Conservation (phyloP, 1,140 invertebrate species). For the Danaus plexippus region DNA sequence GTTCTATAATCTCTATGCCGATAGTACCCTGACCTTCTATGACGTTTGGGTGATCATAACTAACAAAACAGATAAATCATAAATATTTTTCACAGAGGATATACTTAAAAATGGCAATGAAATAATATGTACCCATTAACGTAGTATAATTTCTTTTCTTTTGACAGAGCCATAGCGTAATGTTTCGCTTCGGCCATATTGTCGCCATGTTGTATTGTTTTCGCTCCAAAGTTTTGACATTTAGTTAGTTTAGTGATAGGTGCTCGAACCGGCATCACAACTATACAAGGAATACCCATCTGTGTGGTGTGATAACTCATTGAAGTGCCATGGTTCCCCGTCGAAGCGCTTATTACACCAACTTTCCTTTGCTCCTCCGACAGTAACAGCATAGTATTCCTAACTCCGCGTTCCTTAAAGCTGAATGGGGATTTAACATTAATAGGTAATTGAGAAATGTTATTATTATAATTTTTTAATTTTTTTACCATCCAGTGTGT, state of each 20-base stretch:
- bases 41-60: slow-evolving; percentile 81
- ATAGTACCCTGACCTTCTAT: slow-evolving; percentile 81
- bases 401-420: slow-evolving; percentile 40
- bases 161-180: slow-evolving; percentile 28
- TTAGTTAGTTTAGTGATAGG: slow-evolving; percentile 34
- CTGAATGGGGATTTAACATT: slow-evolving; percentile 17
- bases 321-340: slow-evolving; percentile 34
- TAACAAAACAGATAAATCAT: slow-evolving; percentile 25
- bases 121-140: slow-evolving; percentile 28
- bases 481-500: slow-evolving; percentile 28
- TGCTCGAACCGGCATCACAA: slow-evolving; percentile 33
- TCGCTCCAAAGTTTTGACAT: slow-evolving; percentile 32
- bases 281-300: slow-evolving; percentile 31
- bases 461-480: neutral
- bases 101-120: neutral
- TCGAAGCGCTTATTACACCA: slow-evolving; percentile 36
- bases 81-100: neutral
- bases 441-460: neutral
- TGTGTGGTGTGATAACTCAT: slow-evolving; percentile 31
- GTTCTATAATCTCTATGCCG: slow-evolving; percentile 80
- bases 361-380: slow-evolving; percentile 33
- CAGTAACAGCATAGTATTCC: slow-evolving; percentile 28
- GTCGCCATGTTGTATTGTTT: slow-evolving; percentile 27
- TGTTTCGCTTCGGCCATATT: slow-evolving; percentile 34
- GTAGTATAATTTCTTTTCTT: slow-evolving; percentile 38